Evolutionary conservation across 2,888 invertebrate genomes (phyloP).

Genomic region (Dione vanillae): DNA sequence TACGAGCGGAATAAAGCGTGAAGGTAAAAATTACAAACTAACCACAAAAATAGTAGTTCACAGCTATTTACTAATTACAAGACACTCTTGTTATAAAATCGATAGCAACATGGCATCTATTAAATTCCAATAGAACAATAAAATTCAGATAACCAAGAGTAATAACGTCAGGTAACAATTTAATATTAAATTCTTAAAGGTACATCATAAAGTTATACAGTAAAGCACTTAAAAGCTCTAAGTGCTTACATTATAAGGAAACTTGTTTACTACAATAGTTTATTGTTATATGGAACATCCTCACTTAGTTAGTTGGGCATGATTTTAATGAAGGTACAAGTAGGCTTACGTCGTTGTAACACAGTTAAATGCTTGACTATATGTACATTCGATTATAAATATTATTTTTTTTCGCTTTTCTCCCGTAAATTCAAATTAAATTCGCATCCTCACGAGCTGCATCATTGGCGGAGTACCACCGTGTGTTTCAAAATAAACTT

Average conservation of each 20-base stretch:
- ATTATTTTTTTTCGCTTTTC: no score
- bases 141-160: neutral
- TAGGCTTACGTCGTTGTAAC: no score
- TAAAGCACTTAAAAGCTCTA: conserved; percentile 26
- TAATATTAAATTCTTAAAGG: conserved; percentile 1
- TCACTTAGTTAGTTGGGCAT: neutral
- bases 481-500: no score
- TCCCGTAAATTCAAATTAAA: no score
- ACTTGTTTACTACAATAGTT: conserved; percentile 15
- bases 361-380: no score
- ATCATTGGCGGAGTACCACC: no score
- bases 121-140: neutral
- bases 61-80: no score
- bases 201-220: conserved; percentile 16
- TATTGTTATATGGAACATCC: conserved; percentile 19
- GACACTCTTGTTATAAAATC: neutral
- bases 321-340: neutral
- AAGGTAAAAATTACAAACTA: no score
- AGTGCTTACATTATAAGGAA: conserved; percentile 23
- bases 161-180: neutral
- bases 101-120: neutral
- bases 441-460: no score
- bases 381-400: no score
- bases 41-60: no score
- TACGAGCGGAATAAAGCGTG: no score